Base-by-base conservation (phyloP, 2,888 invertebrate species). In the Anarsia innoxiella region DNA sequence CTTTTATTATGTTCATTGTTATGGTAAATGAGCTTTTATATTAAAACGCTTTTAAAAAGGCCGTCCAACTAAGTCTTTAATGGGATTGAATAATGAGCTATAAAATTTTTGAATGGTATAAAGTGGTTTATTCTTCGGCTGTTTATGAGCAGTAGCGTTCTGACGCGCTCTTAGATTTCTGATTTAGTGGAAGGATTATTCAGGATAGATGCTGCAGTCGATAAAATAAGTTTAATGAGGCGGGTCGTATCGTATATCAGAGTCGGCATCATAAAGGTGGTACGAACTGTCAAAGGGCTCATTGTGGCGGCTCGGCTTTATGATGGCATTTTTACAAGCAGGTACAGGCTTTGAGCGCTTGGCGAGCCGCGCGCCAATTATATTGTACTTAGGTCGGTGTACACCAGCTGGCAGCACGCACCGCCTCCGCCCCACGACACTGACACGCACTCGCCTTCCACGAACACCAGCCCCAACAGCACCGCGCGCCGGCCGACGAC, bases 271-370 rank as follows among this genome's bases (percentile, higher is more conserved):
- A 74, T 79, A 77, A 80, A 80, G 77, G 76, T 64, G 73, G 69
- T 73, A 77, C 71, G 67, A 70, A 77, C 80, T 83, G 83, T 80
- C 83, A 80, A 80, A 82, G 79, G 75, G 77, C 72, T 78, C 63
- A 75, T 80, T 82, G 83, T 80, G 74, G 64, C 72, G 74, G 74
- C 67, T 53, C 56, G 68, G 72, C 76, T 83, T 80, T 79, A 78
- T 77, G 78, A 78, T 79, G 74, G 82, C 70, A 82, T 82, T 83
- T 82, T 83, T 82, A 83, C 78, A 77, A 67, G 70, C 78, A 77
- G 80, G 80, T 76, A 80, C 77, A 64, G 57, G 67, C 80, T 82
- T 80, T 82, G 80, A 77, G 55, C 66, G 70, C 60, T 59, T 59
- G 65, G 64, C 67, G 61, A 61, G 74, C 79, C 82, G 78, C 69